These are phyloP conservation scores for Pseudolaguvia tuberculata DNA, from an alignment of 2,113 vertebrate genomes.

Conservation along the genomic window DNA sequence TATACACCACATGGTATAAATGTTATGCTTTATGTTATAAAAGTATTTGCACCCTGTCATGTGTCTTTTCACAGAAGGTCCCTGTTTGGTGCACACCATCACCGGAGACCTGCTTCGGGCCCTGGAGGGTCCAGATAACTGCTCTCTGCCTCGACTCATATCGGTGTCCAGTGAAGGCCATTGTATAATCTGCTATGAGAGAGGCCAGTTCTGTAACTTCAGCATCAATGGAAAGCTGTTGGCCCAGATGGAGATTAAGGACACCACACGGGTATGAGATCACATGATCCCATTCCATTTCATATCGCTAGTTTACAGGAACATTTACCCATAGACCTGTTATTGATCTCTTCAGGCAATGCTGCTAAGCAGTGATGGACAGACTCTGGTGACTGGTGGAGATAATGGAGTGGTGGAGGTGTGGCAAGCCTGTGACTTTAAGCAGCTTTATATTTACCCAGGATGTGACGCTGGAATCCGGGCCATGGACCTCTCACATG, in stretches of 20 bases:
- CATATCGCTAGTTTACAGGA: not conserved
- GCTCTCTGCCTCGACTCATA: constrained; percentile 81
- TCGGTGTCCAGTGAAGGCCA: constrained; percentile 94
- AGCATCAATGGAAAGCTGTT: constrained; percentile 97
- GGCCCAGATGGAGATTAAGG: constrained; percentile 96
- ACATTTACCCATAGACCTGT: not conserved
- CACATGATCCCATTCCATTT: not conserved
- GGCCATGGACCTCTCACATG: constrained; percentile 97
- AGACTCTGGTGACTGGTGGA: constrained; percentile 95
- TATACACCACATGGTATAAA: not conserved
- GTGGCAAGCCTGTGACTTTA: constrained; percentile 98
- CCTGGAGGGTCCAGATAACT: constrained; percentile 89
- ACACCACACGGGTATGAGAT: constrained; percentile 83
- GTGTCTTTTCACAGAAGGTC: constrained; percentile 77
- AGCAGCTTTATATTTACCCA: constrained; percentile 97
- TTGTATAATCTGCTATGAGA: constrained; percentile 95
- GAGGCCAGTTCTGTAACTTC: constrained; percentile 88
- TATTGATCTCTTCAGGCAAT: constrained; percentile 72
- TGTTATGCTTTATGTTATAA: not conserved
- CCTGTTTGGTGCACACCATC: constrained; percentile 97
- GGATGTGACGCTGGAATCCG: constrained; percentile 97
- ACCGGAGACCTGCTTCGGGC: constrained; percentile 93
- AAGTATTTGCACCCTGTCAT: not conserved
- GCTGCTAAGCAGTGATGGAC: constrained; percentile 95
- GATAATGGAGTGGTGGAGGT: constrained; percentile 97